phyloP scores from a whole-genome alignment of 2,113 vertebrate species.

The mouse (Mus musculus) region GRCm39 chr5:35321501-35322000 shows the following conservation, averaged over 20 bases:
- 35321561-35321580: not conserved
- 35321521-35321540: not conserved
- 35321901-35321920: not conserved
- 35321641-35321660: not conserved
- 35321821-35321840: not conserved
- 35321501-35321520: not conserved
- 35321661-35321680: not conserved
- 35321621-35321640: not conserved
- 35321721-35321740: not conserved
- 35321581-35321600: not conserved
- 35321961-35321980: rapidly evolving
- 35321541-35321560: not conserved
- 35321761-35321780: not conserved
- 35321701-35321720: no score
- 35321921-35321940: not conserved
- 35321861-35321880: not conserved
- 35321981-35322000: not conserved
- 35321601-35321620: not conserved
- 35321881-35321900: not conserved
- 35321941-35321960: not conserved
- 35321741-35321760: not conserved
- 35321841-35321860: rapidly evolving
- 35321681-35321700: not conserved
- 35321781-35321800: not conserved
- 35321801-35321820: rapidly evolving